Base-by-base conservation (phyloP, 2,113 vertebrate species). In the Propithecus coquereli region DNA sequence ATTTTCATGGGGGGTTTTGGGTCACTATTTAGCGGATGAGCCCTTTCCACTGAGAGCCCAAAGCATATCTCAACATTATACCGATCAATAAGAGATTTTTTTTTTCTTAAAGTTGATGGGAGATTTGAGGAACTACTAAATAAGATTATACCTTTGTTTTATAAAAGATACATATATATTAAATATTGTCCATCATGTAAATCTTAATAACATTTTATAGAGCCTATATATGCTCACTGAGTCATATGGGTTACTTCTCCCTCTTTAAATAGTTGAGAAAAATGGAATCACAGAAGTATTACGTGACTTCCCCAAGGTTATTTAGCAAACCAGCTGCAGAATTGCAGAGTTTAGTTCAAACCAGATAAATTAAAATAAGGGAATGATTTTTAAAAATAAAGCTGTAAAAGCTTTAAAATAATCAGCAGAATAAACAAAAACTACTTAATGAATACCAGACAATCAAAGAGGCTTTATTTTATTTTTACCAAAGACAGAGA, bases 401-500 rank as follows among this genome's bases (percentile, higher is more conserved):
- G 20, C 18, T 80, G 0, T 23, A 71, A 63, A 63, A 82, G 8
- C 61, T 96, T 94, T 70, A 73, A 92, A 94, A 82, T 84, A 87
- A 90, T 54, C 71, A 66, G 34, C 8, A 32, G 0, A 57, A 13
- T 45, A 61, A 27, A 74, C 25, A 92, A 50, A 87, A 97, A 87
- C 25, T 87, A 70, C 8, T 47, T 90, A 83, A 65, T n/a, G n/a
- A 50, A 86, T 54, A 40, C 52, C 80, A 66, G 77, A 93, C 14
- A 65, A 45, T 50, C 8, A 87, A 68, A 87, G 37, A 90, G 17
- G 16, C 70, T 30, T 63, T 66, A 14, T 61, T 93, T 87, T 65
- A 47, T 82, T 90, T 91, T 97, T 54, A 87, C 40, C 82, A 94
- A 97, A 93, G 40, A 27, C n/a, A 87, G 50, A 87, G 50, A 54